These are phyloP conservation scores for Trachemys scripta DNA, from an alignment of 2,113 vertebrate genomes.

Conservation along the genomic window DNA sequence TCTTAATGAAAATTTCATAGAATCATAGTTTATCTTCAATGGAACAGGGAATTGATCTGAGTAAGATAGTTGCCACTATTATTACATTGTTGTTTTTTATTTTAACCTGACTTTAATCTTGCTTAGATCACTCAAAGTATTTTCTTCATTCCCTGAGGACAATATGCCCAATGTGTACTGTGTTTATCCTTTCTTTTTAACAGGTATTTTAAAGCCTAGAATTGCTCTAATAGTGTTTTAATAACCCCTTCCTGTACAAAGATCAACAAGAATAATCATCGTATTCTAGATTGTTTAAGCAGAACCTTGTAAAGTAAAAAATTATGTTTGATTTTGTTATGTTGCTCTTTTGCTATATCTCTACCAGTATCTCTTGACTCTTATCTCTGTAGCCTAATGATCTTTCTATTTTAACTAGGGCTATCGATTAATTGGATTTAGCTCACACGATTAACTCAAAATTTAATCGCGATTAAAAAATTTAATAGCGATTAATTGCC, in stretches of 20 bases:
- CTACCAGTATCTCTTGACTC: fast-evolving
- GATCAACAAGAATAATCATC: not conserved
- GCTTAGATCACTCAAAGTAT: not conserved
- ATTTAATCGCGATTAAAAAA: too few species aligned
- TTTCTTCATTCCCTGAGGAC: not conserved
- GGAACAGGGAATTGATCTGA: not conserved
- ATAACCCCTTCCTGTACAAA: not conserved
- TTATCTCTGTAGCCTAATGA: not conserved
- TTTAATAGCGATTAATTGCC: too few species aligned
- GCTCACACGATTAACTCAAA: too few species aligned
- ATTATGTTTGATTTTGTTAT: not conserved
- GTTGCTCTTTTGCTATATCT: not conserved
- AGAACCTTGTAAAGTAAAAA: not conserved
- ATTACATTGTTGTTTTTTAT: not conserved
- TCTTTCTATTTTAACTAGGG: not conserved
- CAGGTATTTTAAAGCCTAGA: not conserved
- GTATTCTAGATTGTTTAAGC: not conserved
- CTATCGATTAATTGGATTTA: too few species aligned
- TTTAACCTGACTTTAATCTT: not conserved
- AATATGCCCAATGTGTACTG: fast-evolving
- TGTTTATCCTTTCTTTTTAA: not conserved
- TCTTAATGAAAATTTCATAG: not conserved
- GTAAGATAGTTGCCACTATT: not conserved
- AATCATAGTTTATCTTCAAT: not conserved
- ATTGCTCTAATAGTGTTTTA: not conserved